These are phyloP conservation scores for Syrphus vitripennis DNA, from an alignment of 2,888 invertebrate species.

Conservation along the genomic window DNA sequence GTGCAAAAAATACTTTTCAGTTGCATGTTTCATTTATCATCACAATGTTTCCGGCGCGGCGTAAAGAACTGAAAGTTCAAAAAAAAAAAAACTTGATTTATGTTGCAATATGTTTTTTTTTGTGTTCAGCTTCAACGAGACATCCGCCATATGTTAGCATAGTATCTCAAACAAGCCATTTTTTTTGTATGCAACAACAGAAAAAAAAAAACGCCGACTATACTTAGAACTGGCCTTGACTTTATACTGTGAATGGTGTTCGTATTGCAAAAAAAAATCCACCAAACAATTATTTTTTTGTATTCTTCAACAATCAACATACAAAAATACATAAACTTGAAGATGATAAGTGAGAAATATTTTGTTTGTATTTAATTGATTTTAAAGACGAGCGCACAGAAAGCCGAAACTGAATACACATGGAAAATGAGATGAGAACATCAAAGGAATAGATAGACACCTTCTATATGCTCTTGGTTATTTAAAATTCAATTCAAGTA, in stretches of 20 bases:
- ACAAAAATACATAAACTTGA: not conserved
- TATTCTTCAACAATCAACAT: not conserved
- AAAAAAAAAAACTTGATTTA: conserved; percentile 48
- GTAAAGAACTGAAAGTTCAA: conserved; percentile 26
- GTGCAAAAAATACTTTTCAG: not conserved
- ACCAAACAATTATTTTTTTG: not conserved
- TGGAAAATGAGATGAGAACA: not conserved
- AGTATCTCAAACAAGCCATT: conserved; percentile 53
- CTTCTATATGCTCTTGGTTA: not conserved
- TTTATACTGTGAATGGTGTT: conserved; percentile 43
- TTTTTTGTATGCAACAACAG: conserved; percentile 24
- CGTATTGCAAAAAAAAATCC: conserved; percentile 11
- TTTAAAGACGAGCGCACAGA: not conserved
- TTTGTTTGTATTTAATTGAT: conserved; percentile 6
- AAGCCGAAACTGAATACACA: not conserved
- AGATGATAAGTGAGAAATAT: conserved; percentile 51
- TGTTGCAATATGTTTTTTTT: conserved; percentile 43
- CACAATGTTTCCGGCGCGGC: conserved; percentile 60
- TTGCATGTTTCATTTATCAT: conserved; percentile 35
- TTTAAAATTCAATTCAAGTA: too few relatives aligned
- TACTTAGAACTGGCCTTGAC: conserved; percentile 61
- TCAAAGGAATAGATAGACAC: not conserved
- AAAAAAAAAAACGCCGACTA: conserved; percentile 36
- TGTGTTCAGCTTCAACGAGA: conserved; percentile 42
- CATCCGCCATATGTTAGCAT: conserved; percentile 62